Base-by-base conservation (phyloP, 2,888 invertebrate genomes). In the Nephrotoma appendiculata region DNA sequence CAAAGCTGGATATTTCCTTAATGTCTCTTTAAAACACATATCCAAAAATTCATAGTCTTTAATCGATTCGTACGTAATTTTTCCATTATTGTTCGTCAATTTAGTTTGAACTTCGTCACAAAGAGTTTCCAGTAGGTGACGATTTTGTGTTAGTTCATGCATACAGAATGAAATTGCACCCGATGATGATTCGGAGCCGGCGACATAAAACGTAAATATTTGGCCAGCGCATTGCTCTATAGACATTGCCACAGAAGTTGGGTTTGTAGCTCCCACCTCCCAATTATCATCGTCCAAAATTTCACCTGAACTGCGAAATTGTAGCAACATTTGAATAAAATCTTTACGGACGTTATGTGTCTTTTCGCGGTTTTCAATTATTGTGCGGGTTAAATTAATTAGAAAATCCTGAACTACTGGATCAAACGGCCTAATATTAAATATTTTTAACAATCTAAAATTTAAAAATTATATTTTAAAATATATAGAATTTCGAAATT, bases 151-250 rank as follows among this genome's bases (percentile, higher is more conserved):
- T n/a, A 93, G 88, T 87, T 92, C 91, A 87, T 91, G 92, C 11
- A 92, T 88, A 0, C 90, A 90, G 87, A 90, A 92, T 6, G 91
- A 89, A 0, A 92, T 88, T 0, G 92, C 89, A 0, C 91, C 90
- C 0, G 92, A 90, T 0, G 92, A 91, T 0, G 92, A 92, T 87
- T 93, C 93, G 19, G 91, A 91, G 0, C 93, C 93, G 11, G 92
- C 93, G 1, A 91, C 88, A 85, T 92, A 92, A 87, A 93, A 92
- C 0, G 92, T 86, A 85, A 91, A 91, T 0, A 90, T 89, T 87
- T 92, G 91, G 0, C 92, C 91, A 0, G 91, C 89, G 52, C 90
- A 89, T 87, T 89, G 88, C 19, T 91, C 91, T 11, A 90, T 90
- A 2, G 91, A 89, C 90, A 91, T 90, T 6, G 89, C 88, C 86